phyloP scores from a whole-genome alignment of 2,113 vertebrate species.

The Lethenteron camtschaticum region DNA sequence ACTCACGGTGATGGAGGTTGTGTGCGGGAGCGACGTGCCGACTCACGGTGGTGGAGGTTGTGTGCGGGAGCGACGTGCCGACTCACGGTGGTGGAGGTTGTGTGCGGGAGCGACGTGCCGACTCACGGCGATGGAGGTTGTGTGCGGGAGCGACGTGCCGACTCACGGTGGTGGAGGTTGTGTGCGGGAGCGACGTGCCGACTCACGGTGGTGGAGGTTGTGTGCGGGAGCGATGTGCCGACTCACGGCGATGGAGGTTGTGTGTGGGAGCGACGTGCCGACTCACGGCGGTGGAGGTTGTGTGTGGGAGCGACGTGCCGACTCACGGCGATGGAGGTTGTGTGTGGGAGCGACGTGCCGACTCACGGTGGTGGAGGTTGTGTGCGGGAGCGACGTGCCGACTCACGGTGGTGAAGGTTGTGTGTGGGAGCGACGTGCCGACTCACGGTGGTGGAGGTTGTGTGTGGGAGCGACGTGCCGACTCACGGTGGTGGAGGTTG shows the following conservation, averaged over 20 bases:
- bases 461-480: too few species aligned
- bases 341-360: neutral
- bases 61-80: neutral
- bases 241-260: conserved; percentile 37
- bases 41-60: conserved; percentile 38
- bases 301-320: neutral
- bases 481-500: conserved; percentile 38
- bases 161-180: conserved; percentile 38
- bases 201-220: conserved; percentile 38
- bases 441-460: conserved; percentile 37
- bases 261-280: neutral
- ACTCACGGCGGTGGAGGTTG: conserved; percentile 38
- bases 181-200: neutral
- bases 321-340: conserved; percentile 38
- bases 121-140: conserved; percentile 37
- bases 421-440: too few species aligned
- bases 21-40: neutral
- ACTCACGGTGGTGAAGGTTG: conserved; percentile 38
- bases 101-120: neutral
- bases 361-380: conserved; percentile 38
- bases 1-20: too few species aligned
- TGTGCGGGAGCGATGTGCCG: too few species aligned
- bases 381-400: too few species aligned
- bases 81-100: conserved; percentile 38
- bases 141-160: neutral